These are phyloP conservation scores for Parnassius glacialis DNA, from an alignment of 2,888 invertebrate genomes.

Conservation along the genomic window DNA sequence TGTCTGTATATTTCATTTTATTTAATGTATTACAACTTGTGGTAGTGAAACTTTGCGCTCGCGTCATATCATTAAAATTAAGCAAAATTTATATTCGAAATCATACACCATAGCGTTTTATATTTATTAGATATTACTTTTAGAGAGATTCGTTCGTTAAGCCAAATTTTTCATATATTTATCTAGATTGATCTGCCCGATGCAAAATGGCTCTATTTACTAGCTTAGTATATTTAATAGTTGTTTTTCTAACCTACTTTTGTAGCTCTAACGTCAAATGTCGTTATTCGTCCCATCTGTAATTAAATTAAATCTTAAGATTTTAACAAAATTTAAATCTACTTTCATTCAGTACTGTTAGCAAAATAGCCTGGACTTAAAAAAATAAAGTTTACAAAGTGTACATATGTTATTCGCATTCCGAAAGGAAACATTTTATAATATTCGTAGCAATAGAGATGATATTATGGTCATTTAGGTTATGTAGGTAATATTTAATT, in stretches of 20 bases:
- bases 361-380: conserved; percentile 3
- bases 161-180: conserved; percentile 35
- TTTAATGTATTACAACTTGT: conserved; percentile 1
- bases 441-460: neutral
- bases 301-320: neutral
- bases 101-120: conserved; percentile 36
- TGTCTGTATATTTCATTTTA: conserved; percentile 17
- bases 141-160: conserved; percentile 39
- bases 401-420: conserved; percentile 7
- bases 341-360: neutral
- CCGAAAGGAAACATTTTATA: neutral
- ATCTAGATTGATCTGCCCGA: conserved; percentile 41
- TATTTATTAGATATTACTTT: conserved; percentile 34
- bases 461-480: too few species aligned
- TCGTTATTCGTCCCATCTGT: conserved; percentile 15
- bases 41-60: conserved; percentile 57
- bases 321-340: neutral
- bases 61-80: conserved; percentile 75
- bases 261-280: neutral
- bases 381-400: conserved; percentile 11
- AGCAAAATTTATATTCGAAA: conserved; percentile 45
- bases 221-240: conserved; percentile 7
- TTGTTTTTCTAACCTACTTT: too few species aligned
- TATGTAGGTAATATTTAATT: too few species aligned
- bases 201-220: conserved; percentile 38